A percentile compares a stretch with the other conserved stretches of the same genome.
Evolutionary conservation across 2,888 invertebrate species (phyloP).

Genomic region (Mongoloraphidia duomilia): DNA sequence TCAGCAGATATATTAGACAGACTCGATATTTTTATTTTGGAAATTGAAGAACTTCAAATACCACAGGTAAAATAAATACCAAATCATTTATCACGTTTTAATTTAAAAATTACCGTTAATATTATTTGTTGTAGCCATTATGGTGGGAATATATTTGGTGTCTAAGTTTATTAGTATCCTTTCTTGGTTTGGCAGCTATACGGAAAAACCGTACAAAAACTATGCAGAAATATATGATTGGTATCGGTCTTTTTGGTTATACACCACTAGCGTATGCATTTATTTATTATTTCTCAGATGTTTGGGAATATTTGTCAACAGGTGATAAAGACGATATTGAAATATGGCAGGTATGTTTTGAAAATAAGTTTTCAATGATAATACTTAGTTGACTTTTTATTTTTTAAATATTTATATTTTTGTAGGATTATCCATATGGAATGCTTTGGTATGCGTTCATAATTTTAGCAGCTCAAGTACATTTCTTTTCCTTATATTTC

Average conservation of each 20-base stretch:
- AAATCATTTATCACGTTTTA: neutral
- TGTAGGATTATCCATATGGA: constrained; percentile 79
- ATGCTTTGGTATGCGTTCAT: constrained; percentile 88
- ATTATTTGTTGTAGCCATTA: constrained; percentile 46
- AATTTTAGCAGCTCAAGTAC: constrained; percentile 73
- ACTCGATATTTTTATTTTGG: constrained; percentile 84
- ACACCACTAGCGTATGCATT: constrained; percentile 70
- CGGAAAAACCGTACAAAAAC: constrained; percentile 67
- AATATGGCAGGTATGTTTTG: constrained; percentile 60
- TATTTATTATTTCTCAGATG: constrained; percentile 69
- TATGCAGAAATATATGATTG: constrained; percentile 67
- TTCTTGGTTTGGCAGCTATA: constrained; percentile 74
- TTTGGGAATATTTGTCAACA: constrained; percentile 63
- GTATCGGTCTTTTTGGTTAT: constrained; percentile 63
- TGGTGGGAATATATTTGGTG: constrained; percentile 95
- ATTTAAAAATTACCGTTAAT: constrained; percentile 6
- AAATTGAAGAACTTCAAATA: constrained; percentile 84
- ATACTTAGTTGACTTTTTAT: neutral
- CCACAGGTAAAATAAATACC: constrained; percentile 41
- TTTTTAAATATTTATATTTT: constrained; percentile 14
- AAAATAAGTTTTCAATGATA: constrained; percentile 1
- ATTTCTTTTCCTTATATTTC: constrained; percentile 73
- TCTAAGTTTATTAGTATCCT: constrained; percentile 64
- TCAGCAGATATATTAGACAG: constrained; percentile 84
- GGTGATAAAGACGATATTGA: constrained; percentile 52